A percentile compares a stretch with the other conserved stretches of the same genome.
Evolutionary conservation across 2,888 invertebrate genomes (phyloP).

Genomic region (Rhagophthalmus giganteus): DNA sequence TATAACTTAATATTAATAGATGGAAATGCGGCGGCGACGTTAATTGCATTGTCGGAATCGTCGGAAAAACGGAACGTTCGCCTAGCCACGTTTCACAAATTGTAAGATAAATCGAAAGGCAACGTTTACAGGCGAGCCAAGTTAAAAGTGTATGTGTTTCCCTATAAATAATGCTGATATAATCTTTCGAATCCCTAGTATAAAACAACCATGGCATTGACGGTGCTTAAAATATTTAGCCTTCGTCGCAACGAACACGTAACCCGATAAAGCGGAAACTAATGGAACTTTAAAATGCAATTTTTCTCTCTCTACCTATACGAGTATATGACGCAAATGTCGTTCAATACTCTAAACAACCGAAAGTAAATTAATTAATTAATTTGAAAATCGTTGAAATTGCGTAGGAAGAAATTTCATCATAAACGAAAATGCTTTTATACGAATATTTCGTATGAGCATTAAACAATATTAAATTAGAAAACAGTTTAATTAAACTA

Average conservation of each 20-base stretch:
- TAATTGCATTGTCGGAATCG: constrained; percentile 2
- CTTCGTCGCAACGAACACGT: constrained; percentile 13
- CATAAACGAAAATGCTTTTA: too few relatives aligned
- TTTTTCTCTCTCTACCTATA: constrained; percentile 6
- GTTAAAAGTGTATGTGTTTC: not conserved
- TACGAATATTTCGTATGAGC: too few relatives aligned
- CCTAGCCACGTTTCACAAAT: not conserved
- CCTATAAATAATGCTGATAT: constrained; percentile 16
- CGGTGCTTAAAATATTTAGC: constrained; percentile 17
- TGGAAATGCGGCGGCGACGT: constrained; percentile 5
- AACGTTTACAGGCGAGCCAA: not conserved
- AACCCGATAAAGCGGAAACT: constrained; percentile 18
- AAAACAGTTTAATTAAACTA: constrained; percentile 24
- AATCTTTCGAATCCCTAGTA: constrained; percentile 8
- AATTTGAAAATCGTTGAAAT: constrained; percentile 9
- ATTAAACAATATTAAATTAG: constrained; percentile 21
- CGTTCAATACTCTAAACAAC: not conserved
- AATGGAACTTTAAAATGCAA: constrained; percentile 24
- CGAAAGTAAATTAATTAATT: not conserved
- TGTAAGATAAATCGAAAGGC: not conserved
- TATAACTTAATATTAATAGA: constrained; percentile 14
- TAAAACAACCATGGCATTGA: constrained; percentile 16
- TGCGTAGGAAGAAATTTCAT: constrained; percentile 1
- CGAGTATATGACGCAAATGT: too few relatives aligned
- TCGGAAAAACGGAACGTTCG: not conserved